Evolutionary conservation across 2,113 vertebrate genomes (phyloP).

Genomic region (Grantiella picta): DNA sequence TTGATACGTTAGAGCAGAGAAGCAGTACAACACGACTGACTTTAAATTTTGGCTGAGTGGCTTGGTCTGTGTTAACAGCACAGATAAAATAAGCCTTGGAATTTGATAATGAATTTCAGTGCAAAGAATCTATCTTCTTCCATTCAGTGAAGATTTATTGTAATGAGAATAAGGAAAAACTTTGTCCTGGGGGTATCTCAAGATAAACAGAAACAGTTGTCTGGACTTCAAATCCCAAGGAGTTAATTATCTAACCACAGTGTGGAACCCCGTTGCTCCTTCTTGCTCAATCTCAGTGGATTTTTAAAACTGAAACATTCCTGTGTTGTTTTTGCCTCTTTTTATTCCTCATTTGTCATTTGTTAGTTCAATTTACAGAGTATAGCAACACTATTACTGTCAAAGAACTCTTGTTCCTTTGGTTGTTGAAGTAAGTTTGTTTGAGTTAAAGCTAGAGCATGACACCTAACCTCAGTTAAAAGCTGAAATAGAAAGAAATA

Average conservation of each 20-base stretch:
- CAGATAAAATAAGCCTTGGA: not conserved
- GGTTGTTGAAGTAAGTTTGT: conserved; percentile 43
- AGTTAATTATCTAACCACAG: not conserved
- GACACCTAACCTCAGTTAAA: not conserved
- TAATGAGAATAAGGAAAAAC: not conserved
- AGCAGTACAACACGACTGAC: not conserved
- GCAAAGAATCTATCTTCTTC: not conserved
- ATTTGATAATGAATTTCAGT: not conserved
- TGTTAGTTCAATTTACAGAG: conserved; percentile 2
- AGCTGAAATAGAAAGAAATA: not conserved
- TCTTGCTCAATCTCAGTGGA: not conserved
- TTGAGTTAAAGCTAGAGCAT: not conserved
- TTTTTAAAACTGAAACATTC: not conserved
- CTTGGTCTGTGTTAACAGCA: not conserved
- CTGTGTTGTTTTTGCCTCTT: not conserved
- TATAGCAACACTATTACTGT: not conserved
- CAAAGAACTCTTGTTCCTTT: conserved; percentile 9
- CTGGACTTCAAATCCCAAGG: not conserved
- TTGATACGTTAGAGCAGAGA: not conserved
- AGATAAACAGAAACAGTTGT: not conserved
- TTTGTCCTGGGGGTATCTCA: not conserved
- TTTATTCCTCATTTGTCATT: not conserved
- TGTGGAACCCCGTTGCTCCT: not conserved
- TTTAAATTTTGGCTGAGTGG: not conserved
- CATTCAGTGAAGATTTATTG: not conserved